Base-by-base conservation (phyloP, 2,888 invertebrate genomes). In the Chelonus formosanus region DNA sequence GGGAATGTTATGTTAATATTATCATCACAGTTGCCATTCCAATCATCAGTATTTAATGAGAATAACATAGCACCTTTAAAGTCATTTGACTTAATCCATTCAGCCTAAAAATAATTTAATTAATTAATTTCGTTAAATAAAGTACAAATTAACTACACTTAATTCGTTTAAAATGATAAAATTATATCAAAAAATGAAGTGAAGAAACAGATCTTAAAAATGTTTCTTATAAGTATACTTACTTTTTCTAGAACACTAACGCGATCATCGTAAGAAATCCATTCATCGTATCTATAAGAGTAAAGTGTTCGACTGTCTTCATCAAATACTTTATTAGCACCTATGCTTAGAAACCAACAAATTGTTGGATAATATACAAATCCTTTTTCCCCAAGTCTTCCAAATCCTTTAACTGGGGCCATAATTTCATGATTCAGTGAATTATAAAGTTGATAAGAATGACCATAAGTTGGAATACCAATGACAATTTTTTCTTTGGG, bases 391-490 rank as follows among this genome's bases (percentile, higher is more conserved):
- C 94, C 94, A 4, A 92, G 84, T 36, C 86, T 80, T 0, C 95
- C 95, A 76, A 87, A 87, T 1, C 90, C 91, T 5, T 86, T 85
- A 0, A 92, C 90, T 0, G 95, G 94, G 8, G 93, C 91, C 57
- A 89, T 88, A 4, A 94, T 85, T 3, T 86, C 88, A 65, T 89
- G 87, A 80, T 93, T 93, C 7, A 86, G 80, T 0, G 87, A 79
- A 84, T 92, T 93, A 0, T 90, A 86, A 55, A 96, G 85, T 48
- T 89, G 89, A 74, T 76, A 79, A 55, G 77, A 71, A 60, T 95
- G 94, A 0, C 94, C 96, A 80, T 95, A 97, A 0, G 94, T 93
- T 4, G 97, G 96, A 75, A 96, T 87, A 0, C 96, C 96, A 1
- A 96, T 86, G 6, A 95, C 89, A 20, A 96, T 89, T 83, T 95